These are phyloP conservation scores for Andrena flavipes DNA, from an alignment of 2,888 invertebrate species.

Conservation along the genomic window DNA sequence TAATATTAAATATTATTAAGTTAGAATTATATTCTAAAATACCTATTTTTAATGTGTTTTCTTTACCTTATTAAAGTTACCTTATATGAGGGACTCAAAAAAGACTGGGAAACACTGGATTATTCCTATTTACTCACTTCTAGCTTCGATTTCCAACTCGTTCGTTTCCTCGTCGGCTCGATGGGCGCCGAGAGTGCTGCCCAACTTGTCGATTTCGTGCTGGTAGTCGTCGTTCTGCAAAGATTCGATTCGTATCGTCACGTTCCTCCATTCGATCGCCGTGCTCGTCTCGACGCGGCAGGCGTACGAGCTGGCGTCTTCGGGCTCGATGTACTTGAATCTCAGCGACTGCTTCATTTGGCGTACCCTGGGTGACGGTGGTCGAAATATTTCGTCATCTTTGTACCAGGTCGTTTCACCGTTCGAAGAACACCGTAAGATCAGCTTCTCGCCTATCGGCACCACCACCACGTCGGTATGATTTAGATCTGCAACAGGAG, in stretches of 20 bases:
- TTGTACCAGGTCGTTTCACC: constrained; percentile 79
- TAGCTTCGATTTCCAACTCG: constrained; percentile 78
- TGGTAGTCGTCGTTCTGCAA: constrained; percentile 77
- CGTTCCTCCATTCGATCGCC: constrained; percentile 77
- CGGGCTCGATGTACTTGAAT: constrained; percentile 73
- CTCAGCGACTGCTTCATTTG: constrained; percentile 76
- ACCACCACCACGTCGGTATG: constrained; percentile 74
- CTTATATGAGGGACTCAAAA: too few relatives aligned
- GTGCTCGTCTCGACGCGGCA: constrained; percentile 71
- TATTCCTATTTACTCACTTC: constrained; percentile 71
- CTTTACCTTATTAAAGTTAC: too few relatives aligned
- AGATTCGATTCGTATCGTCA: constrained; percentile 75
- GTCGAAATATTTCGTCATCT: constrained; percentile 69
- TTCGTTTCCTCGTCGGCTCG: constrained; percentile 81
- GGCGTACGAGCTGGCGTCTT: constrained; percentile 79
- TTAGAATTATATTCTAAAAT: too few relatives aligned
- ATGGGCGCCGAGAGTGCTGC: constrained; percentile 70
- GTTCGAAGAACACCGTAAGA: constrained; percentile 75
- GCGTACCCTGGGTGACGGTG: constrained; percentile 71
- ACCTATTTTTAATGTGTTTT: too few relatives aligned
- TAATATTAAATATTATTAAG: too few relatives aligned
- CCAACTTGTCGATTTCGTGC: constrained; percentile 73
- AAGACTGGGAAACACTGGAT: too few relatives aligned
- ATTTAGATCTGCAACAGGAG: constrained; percentile 53
- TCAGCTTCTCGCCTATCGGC: constrained; percentile 76